A percentile compares a stretch with the other conserved stretches of the same genome.
These are phyloP conservation scores for Calycopis cecrops DNA, from an alignment of 1,140 invertebrate species.

Conservation along the genomic window DNA sequence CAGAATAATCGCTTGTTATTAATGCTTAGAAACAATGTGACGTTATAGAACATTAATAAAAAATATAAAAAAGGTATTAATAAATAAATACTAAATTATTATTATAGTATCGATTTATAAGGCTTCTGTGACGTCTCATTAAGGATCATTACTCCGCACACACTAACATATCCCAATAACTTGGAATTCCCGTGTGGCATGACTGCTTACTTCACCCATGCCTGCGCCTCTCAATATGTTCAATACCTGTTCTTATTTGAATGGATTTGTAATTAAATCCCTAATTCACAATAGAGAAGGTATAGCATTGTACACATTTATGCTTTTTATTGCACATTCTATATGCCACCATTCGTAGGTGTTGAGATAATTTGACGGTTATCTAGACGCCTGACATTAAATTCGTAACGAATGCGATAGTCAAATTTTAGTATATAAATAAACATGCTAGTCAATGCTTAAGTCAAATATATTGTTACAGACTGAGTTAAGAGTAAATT, in stretches of 20 bases:
- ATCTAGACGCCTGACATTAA: neutral
- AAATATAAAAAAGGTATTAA: too few relatives aligned
- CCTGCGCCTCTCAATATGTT: neutral
- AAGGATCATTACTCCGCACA: neutral
- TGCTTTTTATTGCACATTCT: neutral
- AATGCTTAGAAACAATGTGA: neutral
- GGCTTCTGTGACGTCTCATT: too few relatives aligned
- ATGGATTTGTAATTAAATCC: neutral
- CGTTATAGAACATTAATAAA: neutral
- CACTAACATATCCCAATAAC: neutral
- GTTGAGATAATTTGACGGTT: neutral
- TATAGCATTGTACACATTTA: neutral
- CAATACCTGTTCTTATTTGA: neutral
- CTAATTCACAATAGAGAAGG: neutral
- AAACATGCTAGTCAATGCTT: neutral
- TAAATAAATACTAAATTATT: too few relatives aligned
- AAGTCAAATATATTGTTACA: constrained; percentile 9
- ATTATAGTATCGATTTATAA: too few relatives aligned
- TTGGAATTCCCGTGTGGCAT: neutral
- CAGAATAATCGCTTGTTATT: too few relatives aligned
- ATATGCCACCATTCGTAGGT: constrained; percentile 2
- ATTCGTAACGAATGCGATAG: too few relatives aligned
- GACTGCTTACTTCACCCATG: neutral
- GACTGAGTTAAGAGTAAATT: constrained; percentile 25
- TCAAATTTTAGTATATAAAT: too few relatives aligned